A percentile compares a stretch with the other conserved stretches of the same genome.
These are phyloP conservation scores for Urechis unicinctus DNA, from an alignment of 2,888 invertebrate genomes.

Conservation along the genomic window DNA sequence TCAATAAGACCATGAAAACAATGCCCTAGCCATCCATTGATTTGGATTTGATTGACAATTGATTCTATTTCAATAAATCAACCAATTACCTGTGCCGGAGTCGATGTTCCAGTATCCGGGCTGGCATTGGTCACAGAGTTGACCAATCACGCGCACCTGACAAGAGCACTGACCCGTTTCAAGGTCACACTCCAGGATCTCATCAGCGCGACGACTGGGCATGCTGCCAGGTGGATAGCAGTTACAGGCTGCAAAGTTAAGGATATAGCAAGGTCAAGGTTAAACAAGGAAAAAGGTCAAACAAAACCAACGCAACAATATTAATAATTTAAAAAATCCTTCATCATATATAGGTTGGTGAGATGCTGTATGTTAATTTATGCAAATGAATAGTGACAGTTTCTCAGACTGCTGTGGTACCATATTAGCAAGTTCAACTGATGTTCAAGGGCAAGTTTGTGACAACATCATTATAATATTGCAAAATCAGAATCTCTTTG, in stretches of 20 bases:
- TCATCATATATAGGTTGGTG: too few relatives aligned
- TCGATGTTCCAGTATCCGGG: slow-evolving; percentile 57
- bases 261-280: neutral
- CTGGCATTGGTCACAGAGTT: slow-evolving; percentile 42
- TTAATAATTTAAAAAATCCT: too few relatives aligned
- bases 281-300: neutral
- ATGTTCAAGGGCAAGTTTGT: too few relatives aligned
- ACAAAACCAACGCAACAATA: neutral
- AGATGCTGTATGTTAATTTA: too few relatives aligned
- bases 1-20: too few relatives aligned
- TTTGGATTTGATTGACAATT: too few relatives aligned
- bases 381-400: too few relatives aligned
- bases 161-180: slow-evolving; percentile 47
- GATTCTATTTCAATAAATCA: neutral
- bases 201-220: slow-evolving; percentile 28
- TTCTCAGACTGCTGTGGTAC: too few relatives aligned
- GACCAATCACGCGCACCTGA: slow-evolving; percentile 39
- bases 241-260: slow-evolving; percentile 69
- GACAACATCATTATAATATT: too few relatives aligned
- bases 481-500: too few relatives aligned
- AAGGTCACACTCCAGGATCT: slow-evolving; percentile 39
- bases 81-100: slow-evolving; percentile 60
- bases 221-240: slow-evolving; percentile 72
- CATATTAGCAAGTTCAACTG: too few relatives aligned
- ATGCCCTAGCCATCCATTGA: too few relatives aligned